These are phyloP conservation scores for Calliphora vomitoria DNA, from an alignment of 2,888 invertebrate genomes.

Conservation along the genomic window DNA sequence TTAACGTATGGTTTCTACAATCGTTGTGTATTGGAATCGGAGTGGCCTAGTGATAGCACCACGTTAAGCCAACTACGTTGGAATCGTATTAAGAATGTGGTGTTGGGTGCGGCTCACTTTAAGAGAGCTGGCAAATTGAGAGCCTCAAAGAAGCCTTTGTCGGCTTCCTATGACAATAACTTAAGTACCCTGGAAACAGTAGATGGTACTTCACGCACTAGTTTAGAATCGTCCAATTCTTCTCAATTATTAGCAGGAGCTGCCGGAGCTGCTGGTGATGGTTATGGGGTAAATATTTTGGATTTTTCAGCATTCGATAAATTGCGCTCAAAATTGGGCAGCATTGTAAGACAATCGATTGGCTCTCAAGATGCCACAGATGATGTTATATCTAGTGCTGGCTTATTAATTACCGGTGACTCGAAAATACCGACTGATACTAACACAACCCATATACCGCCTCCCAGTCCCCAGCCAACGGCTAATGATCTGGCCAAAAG, in stretches of 20 bases:
- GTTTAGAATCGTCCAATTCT: slow-evolving; percentile 83
- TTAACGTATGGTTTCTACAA: slow-evolving; percentile 96
- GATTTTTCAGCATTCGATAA: slow-evolving; percentile 86
- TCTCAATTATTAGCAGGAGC: slow-evolving; percentile 65
- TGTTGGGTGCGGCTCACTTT: slow-evolving; percentile 95
- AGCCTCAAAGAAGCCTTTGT: slow-evolving; percentile 85
- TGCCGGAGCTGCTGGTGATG: slow-evolving; percentile 74
- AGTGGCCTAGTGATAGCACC: slow-evolving; percentile 95
- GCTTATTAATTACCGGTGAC: slow-evolving; percentile 86
- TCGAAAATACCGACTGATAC: slow-evolving; percentile 74
- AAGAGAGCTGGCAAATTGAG: slow-evolving; percentile 90
- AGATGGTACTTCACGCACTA: slow-evolving; percentile 84
- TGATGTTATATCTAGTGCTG: slow-evolving; percentile 85
- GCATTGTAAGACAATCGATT: slow-evolving; percentile 87
- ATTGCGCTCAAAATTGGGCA: slow-evolving; percentile 87
- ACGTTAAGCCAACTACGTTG: slow-evolving; percentile 92
- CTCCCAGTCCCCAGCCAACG: slow-evolving; percentile 85
- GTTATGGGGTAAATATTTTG: slow-evolving; percentile 78
- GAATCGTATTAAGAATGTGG: slow-evolving; percentile 96
- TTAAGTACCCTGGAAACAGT: slow-evolving; percentile 83
- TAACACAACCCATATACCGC: slow-evolving; percentile 81
- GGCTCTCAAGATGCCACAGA: slow-evolving; percentile 79
- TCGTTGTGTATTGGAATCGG: slow-evolving; percentile 95
- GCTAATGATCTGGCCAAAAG: slow-evolving; percentile 81
- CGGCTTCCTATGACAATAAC: slow-evolving; percentile 83